Base-by-base conservation (phyloP, 2,888 invertebrate genomes). In the Blastobasis adustella region DNA sequence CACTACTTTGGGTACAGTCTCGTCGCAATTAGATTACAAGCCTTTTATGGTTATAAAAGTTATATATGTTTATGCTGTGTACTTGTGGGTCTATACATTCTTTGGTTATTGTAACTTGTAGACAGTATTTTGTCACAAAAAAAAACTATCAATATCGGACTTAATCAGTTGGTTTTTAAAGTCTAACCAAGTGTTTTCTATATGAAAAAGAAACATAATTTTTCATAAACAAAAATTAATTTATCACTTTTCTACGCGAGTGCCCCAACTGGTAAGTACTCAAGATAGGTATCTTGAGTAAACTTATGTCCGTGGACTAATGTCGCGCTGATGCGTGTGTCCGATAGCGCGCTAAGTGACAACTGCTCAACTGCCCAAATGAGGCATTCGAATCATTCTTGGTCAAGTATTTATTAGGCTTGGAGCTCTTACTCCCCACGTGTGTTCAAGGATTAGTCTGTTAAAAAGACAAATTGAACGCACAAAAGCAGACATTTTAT, bases 261-360 rank as follows among this genome's bases (percentile, higher is more conserved):
- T 62, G 69, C 67, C 66, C 66, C 58, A 71, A 74, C 71, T 68
- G 62, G 66, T 48, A 64, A 64, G 64, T 66, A 62, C 62, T 60
- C 59, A 57, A 63, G 77, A 79, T 77, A 71, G 55, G 62, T 57
- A 77, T 78, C 76, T 73, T 62, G 67, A 73, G 68, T 71, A 69
- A 71, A 72, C 71, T 68, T 70, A 68, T 74, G 67, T 59, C 66
- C 9, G 9, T 42, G 9, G 66, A 73, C 73, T 76, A 74, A 79
- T 65, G 73, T 67, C 68, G 62, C 66, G 67, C 65, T 67, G 76
- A 75, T 75, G 68, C 67, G 61, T 63, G 64, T 62, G 59, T 60
- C 62, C 65, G 79, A 79, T 79, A 79, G 69, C 65, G 65, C 63
- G 59, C 66, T 64, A 42, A 42, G 69, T 79, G 79, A 78, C 79